Conservation (phyloP, 1,140 invertebrate genomes). For the Nilaparvata lugens region DNA sequence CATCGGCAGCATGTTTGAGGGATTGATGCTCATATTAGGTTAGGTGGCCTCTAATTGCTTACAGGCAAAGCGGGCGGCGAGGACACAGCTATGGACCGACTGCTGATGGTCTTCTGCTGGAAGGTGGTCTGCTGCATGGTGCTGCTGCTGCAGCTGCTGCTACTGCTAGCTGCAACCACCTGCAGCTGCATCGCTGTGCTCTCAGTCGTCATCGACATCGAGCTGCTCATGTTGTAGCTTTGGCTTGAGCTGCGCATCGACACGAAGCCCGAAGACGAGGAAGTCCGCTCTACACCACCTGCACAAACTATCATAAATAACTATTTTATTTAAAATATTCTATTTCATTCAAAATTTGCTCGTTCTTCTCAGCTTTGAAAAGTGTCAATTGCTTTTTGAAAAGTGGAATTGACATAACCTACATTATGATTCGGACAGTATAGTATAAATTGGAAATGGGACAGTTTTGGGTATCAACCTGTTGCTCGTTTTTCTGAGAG, state of each 20-base stretch:
- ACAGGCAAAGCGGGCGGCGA: slow-evolving; percentile 56
- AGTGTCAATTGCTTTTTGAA: too few species aligned
- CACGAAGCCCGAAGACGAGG: slow-evolving; percentile 53
- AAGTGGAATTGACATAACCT: too few species aligned
- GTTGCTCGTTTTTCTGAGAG: too few species aligned
- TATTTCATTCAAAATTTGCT: too few species aligned
- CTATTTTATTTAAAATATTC: too few species aligned
- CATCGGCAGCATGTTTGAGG: too few species aligned
- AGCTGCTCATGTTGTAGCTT: slow-evolving; percentile 36
- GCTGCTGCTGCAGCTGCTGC: slow-evolving; percentile 4
- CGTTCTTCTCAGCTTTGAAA: too few species aligned
- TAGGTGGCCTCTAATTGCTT: slow-evolving; percentile 37
- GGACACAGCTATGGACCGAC: neutral
- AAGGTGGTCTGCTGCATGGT: slow-evolving; percentile 1
- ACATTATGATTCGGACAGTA: too few species aligned
- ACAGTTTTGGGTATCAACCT: too few species aligned
- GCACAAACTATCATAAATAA: neutral
- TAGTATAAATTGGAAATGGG: too few species aligned
- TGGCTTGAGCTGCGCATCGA: slow-evolving; percentile 54
- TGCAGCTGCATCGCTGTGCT: neutral
- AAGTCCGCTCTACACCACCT: slow-evolving; percentile 14
- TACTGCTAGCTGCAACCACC: neutral
- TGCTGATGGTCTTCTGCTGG: slow-evolving; percentile 7
- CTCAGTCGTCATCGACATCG: neutral
- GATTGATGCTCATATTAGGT: too few species aligned